These are phyloP conservation scores for Macroramphosus scolopax DNA, from an alignment of 2,797 vertebrate genomes.

Conservation along the genomic window DNA sequence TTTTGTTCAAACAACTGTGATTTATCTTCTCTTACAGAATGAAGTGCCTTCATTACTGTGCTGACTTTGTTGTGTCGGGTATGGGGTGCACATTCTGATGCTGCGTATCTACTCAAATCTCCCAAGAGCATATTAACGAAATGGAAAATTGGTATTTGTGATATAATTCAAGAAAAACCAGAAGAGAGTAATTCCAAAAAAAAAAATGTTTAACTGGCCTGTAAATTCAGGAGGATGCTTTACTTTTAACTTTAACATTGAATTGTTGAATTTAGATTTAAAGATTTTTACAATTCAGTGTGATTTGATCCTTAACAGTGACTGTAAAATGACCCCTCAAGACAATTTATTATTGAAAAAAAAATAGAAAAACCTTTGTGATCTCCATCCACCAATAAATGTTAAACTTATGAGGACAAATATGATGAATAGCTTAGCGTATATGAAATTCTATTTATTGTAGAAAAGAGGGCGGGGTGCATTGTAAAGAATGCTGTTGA, in stretches of 20 bases:
- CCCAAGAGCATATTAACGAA: slow-evolving; percentile 25
- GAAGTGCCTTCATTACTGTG: slow-evolving; percentile 95
- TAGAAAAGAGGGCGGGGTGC: slow-evolving; percentile 41
- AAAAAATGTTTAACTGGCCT: slow-evolving; percentile 25
- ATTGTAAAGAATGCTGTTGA: slow-evolving; percentile 72
- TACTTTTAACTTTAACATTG: slow-evolving; percentile 46
- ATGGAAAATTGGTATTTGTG: slow-evolving; percentile 32
- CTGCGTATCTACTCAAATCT: slow-evolving; percentile 77
- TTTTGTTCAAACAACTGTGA: slow-evolving; percentile 86
- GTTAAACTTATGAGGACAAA: slow-evolving; percentile 49
- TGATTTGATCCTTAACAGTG: no score
- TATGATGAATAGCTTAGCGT: slow-evolving; percentile 60
- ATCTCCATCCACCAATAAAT: slow-evolving; percentile 58
- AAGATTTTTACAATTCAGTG: slow-evolving; percentile 56
- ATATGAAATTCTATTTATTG: slow-evolving; percentile 69
- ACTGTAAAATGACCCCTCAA: slow-evolving; percentile 52
- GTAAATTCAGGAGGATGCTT: slow-evolving; percentile 24
- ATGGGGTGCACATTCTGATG: slow-evolving; percentile 81
- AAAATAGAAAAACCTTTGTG: slow-evolving; percentile 42
- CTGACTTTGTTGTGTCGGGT: slow-evolving; percentile 84
- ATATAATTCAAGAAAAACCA: background rate
- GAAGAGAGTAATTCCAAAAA: slow-evolving; percentile 6
- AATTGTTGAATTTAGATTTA: slow-evolving; percentile 51
- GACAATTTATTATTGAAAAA: slow-evolving; percentile 29
- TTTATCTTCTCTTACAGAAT: slow-evolving; percentile 86